Evolutionary conservation across 37 sponge, comb jelly and placozoan species (phyloP).

Genomic region (Bolinopsis microptera): DNA sequence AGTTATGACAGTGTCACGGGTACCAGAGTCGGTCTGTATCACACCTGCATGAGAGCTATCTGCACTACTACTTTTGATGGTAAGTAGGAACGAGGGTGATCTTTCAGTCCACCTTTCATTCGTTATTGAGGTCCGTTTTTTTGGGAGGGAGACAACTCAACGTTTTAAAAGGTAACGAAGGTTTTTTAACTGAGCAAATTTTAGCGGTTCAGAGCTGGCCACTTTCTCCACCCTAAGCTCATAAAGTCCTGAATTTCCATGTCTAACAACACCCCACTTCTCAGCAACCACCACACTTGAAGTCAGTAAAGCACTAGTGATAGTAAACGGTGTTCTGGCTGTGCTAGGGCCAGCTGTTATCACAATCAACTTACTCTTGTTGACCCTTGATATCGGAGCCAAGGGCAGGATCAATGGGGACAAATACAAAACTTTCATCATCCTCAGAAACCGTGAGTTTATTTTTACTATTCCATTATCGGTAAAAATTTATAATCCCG

Average conservation of each 20-base stretch:
- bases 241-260: no score
- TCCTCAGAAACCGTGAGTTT: conserved; percentile 66
- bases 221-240: no score
- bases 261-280: neutral
- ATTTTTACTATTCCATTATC: no score
- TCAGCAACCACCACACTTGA: neutral
- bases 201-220: no score
- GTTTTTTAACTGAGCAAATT: no score
- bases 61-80: conserved; percentile 57
- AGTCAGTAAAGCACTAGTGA: conserved; percentile 5
- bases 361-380: conserved; percentile 7
- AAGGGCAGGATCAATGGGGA: conserved; percentile 52
- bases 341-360: conserved; percentile 40
- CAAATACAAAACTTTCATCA: conserved; percentile 41
- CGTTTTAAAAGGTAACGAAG: no score
- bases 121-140: no score
- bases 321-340: conserved; percentile 61
- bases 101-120: no score
- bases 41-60: conserved; percentile 56
- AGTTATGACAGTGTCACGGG: conserved; percentile 40
- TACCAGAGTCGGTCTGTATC: conserved; percentile 53
- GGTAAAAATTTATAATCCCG: no score
- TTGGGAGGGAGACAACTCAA: no score
- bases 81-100: no score
- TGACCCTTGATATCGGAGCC: conserved; percentile 63